Evolutionary conservation across 2,888 invertebrate genomes (phyloP).

Genomic region (Magallana nippona): DNA sequence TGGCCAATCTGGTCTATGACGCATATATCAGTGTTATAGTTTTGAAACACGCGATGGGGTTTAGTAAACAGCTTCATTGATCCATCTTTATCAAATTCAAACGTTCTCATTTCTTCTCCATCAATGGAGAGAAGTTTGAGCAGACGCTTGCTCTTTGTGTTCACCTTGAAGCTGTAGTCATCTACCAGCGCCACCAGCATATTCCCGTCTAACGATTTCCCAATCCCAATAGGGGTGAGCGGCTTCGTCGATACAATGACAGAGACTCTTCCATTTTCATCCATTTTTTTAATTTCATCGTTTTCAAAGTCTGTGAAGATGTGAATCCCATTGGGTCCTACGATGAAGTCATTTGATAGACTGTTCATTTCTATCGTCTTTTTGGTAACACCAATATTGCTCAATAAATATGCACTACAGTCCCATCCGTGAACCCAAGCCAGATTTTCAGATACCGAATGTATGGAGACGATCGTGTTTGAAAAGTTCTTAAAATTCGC

Average conservation of each 20-base stretch:
- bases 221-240: background rate
- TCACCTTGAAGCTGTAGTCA: background rate
- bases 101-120: background rate
- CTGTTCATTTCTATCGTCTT: background rate
- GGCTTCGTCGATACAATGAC: background rate
- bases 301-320: constrained; percentile 13
- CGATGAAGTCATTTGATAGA: constrained; percentile 7
- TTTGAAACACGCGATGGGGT: constrained; percentile 24
- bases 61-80: constrained; percentile 13
- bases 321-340: background rate
- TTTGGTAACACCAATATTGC: background rate
- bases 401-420: background rate
- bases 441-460: background rate
- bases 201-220: background rate
- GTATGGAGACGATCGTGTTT: constrained; percentile 20
- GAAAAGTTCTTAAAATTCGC: constrained; percentile 14
- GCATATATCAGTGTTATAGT: constrained; percentile 28
- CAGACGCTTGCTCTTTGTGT: background rate
- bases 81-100: constrained; percentile 30
- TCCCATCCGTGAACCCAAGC: constrained; percentile 16
- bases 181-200: constrained; percentile 8
- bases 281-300: constrained; percentile 11
- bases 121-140: background rate
- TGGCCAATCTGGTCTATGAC: constrained; percentile 11
- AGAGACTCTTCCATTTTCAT: background rate